Evolutionary conservation across 2,797 vertebrate species (phyloP).

Genomic region (Sebastes flavidus): DNA sequence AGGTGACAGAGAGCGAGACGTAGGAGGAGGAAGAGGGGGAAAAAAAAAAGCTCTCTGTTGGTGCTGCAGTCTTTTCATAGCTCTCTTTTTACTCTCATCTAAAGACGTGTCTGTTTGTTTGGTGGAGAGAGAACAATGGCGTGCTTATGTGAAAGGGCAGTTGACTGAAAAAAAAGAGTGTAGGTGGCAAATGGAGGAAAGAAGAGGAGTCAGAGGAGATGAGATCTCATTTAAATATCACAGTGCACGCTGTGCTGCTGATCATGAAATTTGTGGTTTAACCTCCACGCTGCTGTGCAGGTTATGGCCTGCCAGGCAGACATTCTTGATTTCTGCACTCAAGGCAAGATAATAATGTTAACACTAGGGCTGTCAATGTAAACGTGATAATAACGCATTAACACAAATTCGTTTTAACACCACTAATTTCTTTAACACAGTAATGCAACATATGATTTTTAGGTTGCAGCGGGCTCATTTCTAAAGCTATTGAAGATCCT

Average conservation of each 20-base stretch:
- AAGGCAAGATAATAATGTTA: not conserved
- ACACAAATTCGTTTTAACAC: too few species aligned
- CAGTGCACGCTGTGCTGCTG: not conserved
- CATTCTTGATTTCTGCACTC: not conserved
- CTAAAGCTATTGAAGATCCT: not conserved
- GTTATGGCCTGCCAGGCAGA: not conserved
- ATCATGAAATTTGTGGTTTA: not conserved
- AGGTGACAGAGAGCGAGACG: conserved; percentile 41
- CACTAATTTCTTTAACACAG: too few species aligned
- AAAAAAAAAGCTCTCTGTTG: not conserved
- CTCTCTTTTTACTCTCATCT: conserved; percentile 3
- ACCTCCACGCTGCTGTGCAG: not conserved
- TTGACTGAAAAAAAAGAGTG: not conserved
- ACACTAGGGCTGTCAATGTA: too few species aligned
- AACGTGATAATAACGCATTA: too few species aligned
- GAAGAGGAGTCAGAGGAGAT: not conserved
- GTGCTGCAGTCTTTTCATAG: not conserved
- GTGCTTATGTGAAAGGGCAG: conserved; percentile 9
- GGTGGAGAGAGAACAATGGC: conserved; percentile 17
- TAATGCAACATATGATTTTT: too few species aligned
- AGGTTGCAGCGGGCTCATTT: too few species aligned
- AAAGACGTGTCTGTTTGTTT: conserved; percentile 17
- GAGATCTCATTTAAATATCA: not conserved
- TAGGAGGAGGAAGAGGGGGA: not conserved
- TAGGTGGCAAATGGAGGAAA: not conserved